A percentile compares a stretch with the other conserved stretches of the same genome.
These are phyloP conservation scores for Notodonta ziczac DNA, from an alignment of 2,888 invertebrate genomes.

Conservation along the genomic window DNA sequence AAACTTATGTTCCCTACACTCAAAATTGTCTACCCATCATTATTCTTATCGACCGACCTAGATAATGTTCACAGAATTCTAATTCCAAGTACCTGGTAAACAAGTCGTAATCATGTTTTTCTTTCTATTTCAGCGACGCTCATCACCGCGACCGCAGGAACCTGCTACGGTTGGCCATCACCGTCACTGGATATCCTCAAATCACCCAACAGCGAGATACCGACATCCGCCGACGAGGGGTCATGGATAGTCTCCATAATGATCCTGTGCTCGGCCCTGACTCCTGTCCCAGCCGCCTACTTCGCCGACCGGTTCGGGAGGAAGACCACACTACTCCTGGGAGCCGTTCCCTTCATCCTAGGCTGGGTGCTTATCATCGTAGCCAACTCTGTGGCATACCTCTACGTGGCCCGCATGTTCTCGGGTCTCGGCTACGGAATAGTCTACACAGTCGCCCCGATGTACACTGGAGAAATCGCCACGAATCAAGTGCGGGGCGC, in stretches of 20 bases:
- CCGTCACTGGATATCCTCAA: conserved; percentile 83
- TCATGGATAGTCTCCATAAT: conserved; percentile 88
- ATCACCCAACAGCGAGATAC: conserved; percentile 73
- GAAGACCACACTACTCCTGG: conserved; percentile 86
- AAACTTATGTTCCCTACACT: no score
- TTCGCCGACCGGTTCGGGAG: conserved; percentile 87
- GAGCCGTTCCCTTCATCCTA: conserved; percentile 85
- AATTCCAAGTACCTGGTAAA: not conserved
- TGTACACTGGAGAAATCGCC: conserved; percentile 87
- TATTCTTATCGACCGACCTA: no score
- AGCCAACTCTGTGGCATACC: conserved; percentile 80
- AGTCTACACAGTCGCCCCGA: conserved; percentile 85
- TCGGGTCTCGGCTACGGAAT: conserved; percentile 87
- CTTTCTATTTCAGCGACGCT: conserved; percentile 75
- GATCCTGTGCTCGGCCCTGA: conserved; percentile 86
- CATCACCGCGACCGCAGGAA: conserved; percentile 81
- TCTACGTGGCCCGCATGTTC: conserved; percentile 86
- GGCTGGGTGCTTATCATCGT: conserved; percentile 87
- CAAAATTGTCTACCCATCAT: no score
- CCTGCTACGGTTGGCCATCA: conserved; percentile 86
- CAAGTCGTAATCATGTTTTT: not conserved
- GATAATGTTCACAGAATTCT: not conserved
- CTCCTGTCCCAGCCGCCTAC: conserved; percentile 85
- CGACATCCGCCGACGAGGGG: conserved; percentile 77
- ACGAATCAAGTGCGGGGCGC: conserved; percentile 85